Evolutionary conservation across 2,888 invertebrate species (phyloP).

Genomic region (Melieria omissa): DNA sequence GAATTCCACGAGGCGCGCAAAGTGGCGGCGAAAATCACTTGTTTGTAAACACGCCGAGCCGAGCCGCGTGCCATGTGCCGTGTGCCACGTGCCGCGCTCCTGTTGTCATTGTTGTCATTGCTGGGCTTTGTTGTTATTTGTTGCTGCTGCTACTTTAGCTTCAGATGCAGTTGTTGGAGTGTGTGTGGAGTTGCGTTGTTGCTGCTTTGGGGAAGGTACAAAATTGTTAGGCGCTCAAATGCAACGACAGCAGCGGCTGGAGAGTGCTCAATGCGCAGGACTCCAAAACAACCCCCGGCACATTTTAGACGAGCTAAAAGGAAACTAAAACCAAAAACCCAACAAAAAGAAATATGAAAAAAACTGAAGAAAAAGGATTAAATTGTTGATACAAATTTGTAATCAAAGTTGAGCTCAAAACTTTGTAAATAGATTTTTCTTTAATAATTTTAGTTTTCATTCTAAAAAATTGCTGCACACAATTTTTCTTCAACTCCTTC

Average conservation of each 20-base stretch:
- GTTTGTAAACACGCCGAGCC: constrained; percentile 29
- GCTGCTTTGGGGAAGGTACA: constrained; percentile 57
- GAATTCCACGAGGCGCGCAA: too few relatives aligned
- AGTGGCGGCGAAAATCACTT: constrained; percentile 12
- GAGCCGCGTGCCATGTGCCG: constrained; percentile 7
- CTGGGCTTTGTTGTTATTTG: too few relatives aligned
- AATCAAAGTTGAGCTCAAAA: too few relatives aligned
- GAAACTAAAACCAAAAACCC: constrained; percentile 27
- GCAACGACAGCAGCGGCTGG: constrained; percentile 46
- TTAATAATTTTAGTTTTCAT: too few relatives aligned
- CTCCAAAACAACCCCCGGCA: constrained; percentile 54
- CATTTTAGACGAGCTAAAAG: constrained; percentile 34
- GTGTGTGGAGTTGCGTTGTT: constrained; percentile 25
- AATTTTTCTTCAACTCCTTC: too few relatives aligned
- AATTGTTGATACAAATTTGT: too few relatives aligned
- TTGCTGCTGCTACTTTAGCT: too few relatives aligned
- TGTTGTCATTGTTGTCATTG: constrained; percentile 10
- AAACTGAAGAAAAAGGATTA: background rate
- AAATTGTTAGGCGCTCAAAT: constrained; percentile 41
- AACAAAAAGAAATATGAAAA: constrained; percentile 23
- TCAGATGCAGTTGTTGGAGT: too few relatives aligned
- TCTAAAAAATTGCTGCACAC: too few relatives aligned
- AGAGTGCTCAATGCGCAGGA: constrained; percentile 58
- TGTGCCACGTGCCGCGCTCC: constrained; percentile 16
- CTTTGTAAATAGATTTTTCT: too few relatives aligned